These are phyloP conservation scores for Colossoma macropomum DNA, from an alignment of 2,113 vertebrate genomes.

Conservation along the genomic window DNA sequence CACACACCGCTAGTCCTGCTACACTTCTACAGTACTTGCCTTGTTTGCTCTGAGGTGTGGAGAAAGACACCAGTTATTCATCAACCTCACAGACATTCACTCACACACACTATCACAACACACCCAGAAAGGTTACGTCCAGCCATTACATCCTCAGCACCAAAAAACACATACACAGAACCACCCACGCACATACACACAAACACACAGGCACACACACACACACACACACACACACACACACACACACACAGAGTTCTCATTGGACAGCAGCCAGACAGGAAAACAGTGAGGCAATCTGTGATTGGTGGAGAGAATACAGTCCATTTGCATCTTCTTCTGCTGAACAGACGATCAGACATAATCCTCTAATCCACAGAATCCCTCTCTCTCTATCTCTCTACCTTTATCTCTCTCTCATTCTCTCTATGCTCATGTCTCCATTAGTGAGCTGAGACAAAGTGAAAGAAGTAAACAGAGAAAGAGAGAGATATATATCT, in stretches of 20 bases:
- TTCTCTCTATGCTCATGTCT: not conserved
- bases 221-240: conserved; percentile 37
- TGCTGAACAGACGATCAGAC: not conserved
- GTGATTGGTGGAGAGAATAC: conserved; percentile 49
- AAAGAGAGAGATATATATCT: not conserved
- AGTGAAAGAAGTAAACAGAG: not conserved
- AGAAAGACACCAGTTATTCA: not conserved
- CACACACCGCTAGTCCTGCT: not conserved
- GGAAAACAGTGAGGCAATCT: not conserved
- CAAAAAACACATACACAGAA: not conserved
- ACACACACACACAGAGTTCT: not conserved
- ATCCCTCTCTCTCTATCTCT: conserved; percentile 4
- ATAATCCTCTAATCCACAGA: conserved; percentile 32
- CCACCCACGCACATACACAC: conserved; percentile 27
- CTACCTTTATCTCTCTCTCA: not conserved
- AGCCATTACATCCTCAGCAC: conserved; percentile 2
- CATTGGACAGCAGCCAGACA: not conserved
- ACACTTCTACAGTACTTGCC: conserved; percentile 34
- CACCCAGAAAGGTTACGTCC: not conserved
- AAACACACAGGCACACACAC: not conserved
- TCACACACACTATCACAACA: conserved; percentile 37
- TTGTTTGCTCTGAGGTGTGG: not conserved
- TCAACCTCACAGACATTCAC: conserved; percentile 28
- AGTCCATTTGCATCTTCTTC: not conserved
- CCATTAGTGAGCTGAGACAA: not conserved